These are phyloP conservation scores for Pseudococcus viburni DNA, from an alignment of 2,888 invertebrate species.

Conservation along the genomic window DNA sequence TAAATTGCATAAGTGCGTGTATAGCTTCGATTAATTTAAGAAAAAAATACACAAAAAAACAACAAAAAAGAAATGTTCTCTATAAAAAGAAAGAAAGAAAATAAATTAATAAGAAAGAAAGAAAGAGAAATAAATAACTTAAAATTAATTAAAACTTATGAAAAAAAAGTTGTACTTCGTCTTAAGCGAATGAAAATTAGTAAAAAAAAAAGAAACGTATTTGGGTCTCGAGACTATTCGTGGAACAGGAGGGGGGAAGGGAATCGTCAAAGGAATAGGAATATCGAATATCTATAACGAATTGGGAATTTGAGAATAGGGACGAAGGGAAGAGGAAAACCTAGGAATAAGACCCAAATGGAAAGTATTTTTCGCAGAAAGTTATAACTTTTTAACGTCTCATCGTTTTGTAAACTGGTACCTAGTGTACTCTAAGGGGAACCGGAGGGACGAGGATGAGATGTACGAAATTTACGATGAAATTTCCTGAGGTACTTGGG, in stretches of 20 bases:
- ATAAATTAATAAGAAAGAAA: conserved; percentile 50
- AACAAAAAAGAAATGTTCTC: conserved; percentile 4
- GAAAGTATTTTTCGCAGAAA: conserved; percentile 28
- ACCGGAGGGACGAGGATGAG: conserved; percentile 40
- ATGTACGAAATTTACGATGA: conserved; percentile 57
- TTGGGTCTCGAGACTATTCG: conserved; percentile 16
- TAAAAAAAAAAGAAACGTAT: background rate
- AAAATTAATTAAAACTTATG: conserved; percentile 27
- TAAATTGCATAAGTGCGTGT: background rate
- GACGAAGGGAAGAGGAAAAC: background rate
- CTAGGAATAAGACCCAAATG: conserved; percentile 28
- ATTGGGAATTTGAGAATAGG: background rate
- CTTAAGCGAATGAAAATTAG: background rate
- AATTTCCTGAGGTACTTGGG: conserved; percentile 73
- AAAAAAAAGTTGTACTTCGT: conserved; percentile 35
- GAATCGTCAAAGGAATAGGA: background rate
- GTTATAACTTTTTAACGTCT: conserved; percentile 35
- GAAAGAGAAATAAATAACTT: conserved; percentile 42
- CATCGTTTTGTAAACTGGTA: background rate
- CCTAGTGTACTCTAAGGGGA: background rate
- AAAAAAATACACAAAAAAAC: conserved; percentile 6
- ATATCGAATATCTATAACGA: background rate
- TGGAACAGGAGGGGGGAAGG: background rate
- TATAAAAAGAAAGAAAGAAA: conserved; percentile 29
- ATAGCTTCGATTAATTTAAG: conserved; percentile 13